These are phyloP conservation scores for Microtus californicus DNA, from an alignment of 2,797 vertebrate genomes.

Conservation along the genomic window DNA sequence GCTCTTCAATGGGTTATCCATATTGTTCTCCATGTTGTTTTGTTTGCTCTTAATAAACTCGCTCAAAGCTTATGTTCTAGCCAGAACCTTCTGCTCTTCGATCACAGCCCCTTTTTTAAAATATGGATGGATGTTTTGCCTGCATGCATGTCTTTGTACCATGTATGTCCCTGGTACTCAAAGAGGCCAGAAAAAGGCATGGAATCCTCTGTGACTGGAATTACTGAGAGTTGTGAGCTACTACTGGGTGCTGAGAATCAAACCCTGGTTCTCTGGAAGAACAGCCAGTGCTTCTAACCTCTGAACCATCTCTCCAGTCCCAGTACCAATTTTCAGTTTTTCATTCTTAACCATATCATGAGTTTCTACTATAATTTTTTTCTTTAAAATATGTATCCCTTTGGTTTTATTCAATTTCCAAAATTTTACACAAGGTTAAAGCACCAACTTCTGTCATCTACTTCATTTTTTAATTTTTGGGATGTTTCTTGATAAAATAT, in stretches of 20 bases:
- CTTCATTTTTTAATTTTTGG: neutral
- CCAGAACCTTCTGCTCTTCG: neutral
- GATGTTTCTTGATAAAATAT: neutral
- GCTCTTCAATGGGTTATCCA: neutral
- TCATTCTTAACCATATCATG: neutral
- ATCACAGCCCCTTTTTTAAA: neutral
- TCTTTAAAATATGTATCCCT: neutral
- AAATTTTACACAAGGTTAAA: conserved; percentile 23
- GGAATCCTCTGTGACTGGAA: neutral
- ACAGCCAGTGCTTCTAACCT: neutral
- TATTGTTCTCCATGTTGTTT: neutral
- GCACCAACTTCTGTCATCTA: neutral
- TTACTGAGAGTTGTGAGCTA: neutral
- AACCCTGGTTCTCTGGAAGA: neutral
- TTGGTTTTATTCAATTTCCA: conserved; percentile 43
- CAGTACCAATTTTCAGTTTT: conserved; percentile 6
- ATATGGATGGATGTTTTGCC: neutral
- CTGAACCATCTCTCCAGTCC: neutral
- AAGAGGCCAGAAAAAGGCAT: neutral
- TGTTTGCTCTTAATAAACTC: neutral
- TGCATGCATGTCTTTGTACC: neutral
- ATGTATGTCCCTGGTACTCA: neutral
- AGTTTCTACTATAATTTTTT: neutral
- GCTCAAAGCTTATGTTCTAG: neutral
- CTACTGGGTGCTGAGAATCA: neutral